These are phyloP conservation scores for Dissostichus mawsoni DNA, from an alignment of 2,113 vertebrate species.

Conservation along the genomic window DNA sequence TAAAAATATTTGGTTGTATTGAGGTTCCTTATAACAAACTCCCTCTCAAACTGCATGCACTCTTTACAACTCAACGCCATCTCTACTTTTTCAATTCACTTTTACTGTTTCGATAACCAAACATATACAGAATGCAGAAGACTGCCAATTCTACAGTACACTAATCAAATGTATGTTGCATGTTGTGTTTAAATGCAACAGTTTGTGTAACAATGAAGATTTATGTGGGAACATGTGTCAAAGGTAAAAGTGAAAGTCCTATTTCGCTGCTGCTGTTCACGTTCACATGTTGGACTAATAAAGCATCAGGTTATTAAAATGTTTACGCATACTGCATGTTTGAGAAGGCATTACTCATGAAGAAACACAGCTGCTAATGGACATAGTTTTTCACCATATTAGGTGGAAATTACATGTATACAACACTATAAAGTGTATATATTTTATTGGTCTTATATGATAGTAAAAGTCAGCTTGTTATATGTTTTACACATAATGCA, in stretches of 20 bases:
- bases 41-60: too few relatives aligned
- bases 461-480: constrained; percentile 18
- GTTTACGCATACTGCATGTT: constrained; percentile 58
- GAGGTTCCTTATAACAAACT: neutral
- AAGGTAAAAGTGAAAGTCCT: constrained; percentile 66
- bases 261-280: constrained; percentile 65
- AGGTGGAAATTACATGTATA: constrained; percentile 31
- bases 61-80: neutral
- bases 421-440: constrained; percentile 33
- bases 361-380: constrained; percentile 67
- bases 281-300: constrained; percentile 72
- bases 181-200: constrained; percentile 53
- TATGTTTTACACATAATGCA: constrained; percentile 8
- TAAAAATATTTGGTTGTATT: neutral
- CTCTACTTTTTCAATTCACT: constrained; percentile 1
- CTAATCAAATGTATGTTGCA: constrained; percentile 18
- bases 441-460: constrained; percentile 29
- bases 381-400: constrained; percentile 28
- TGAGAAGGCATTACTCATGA: constrained; percentile 70
- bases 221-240: constrained; percentile 59
- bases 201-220: constrained; percentile 42
- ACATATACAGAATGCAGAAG: neutral
- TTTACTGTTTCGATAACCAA: constrained; percentile 28
- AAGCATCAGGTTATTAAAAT: constrained; percentile 73
- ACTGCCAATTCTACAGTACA: constrained; percentile 16